phyloP scores from a whole-genome alignment of 2,113 vertebrate genomes.

The Psophia crepitans region DNA sequence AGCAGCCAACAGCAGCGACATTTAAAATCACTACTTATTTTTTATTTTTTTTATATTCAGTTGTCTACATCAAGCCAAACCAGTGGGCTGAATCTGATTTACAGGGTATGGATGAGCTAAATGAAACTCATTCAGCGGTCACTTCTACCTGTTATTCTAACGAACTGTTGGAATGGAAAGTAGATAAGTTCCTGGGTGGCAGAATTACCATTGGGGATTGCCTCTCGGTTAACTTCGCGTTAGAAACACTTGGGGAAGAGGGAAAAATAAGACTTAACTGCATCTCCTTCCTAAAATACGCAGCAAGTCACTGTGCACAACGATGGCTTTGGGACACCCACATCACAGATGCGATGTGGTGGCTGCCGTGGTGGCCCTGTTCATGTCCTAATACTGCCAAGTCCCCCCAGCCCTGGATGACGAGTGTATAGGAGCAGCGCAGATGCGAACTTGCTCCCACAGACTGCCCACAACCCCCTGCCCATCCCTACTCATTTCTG shows the following conservation, averaged over 20 bases:
- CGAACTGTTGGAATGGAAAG: neutral
- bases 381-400: neutral
- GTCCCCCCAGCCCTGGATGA: neutral
- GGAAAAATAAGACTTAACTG: neutral
- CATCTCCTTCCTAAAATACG: neutral
- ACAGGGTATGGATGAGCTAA: neutral
- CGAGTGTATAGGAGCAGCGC: accelerated
- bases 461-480: neutral
- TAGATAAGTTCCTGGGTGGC: neutral
- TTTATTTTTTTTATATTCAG: neutral
- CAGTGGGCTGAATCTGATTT: neutral
- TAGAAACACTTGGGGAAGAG: neutral
- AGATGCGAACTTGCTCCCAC: neutral
- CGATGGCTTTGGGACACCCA: neutral
- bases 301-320: neutral
- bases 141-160: neutral
- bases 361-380: neutral
- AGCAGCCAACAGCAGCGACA: neutral
- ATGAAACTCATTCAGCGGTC: accelerated
- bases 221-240: neutral
- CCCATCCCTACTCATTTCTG: neutral
- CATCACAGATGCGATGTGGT: neutral
- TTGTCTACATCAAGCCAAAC: neutral
- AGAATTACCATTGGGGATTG: neutral
- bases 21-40: neutral